Evolutionary conservation across 2,888 invertebrate species (phyloP).

Genomic region (Morinoia aosen): DNA sequence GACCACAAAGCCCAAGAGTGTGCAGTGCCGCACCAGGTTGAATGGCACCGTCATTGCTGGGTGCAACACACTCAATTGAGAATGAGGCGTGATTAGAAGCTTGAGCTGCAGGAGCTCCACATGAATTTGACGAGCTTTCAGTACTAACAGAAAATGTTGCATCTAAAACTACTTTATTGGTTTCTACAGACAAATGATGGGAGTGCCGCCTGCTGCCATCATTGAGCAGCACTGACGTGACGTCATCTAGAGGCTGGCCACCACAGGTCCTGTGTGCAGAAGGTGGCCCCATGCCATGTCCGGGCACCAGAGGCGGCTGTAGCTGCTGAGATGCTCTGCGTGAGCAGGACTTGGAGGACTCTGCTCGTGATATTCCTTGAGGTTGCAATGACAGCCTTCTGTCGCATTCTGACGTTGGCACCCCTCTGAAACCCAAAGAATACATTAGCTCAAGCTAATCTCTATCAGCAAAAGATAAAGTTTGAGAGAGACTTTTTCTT

Average conservation of each 20-base stretch:
- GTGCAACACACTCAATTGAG: not conserved
- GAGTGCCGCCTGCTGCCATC: slow-evolving; percentile 6
- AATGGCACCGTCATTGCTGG: not conserved
- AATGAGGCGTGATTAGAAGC: not conserved
- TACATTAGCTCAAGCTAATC: not conserved
- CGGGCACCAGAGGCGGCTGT: not conserved
- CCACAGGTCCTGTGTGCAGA: not conserved
- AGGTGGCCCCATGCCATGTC: not conserved
- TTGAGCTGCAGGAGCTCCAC: not conserved
- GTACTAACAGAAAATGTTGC: not conserved
- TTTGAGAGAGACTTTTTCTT: too few relatives aligned
- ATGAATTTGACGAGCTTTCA: not conserved
- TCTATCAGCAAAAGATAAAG: not conserved
- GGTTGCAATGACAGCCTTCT: slow-evolving; percentile 26
- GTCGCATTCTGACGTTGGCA: not conserved
- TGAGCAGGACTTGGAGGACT: not conserved
- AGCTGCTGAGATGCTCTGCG: not conserved
- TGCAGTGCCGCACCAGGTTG: not conserved
- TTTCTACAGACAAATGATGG: not conserved
- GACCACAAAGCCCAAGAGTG: not conserved
- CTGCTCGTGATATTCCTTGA: not conserved
- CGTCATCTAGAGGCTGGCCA: slow-evolving; percentile 33
- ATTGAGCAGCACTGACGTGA: slow-evolving; percentile 28
- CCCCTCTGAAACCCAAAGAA: not conserved
- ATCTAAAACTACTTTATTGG: not conserved